Evolutionary conservation across 1,140 invertebrate species (phyloP).

Genomic region (Ceratina calcarata): DNA sequence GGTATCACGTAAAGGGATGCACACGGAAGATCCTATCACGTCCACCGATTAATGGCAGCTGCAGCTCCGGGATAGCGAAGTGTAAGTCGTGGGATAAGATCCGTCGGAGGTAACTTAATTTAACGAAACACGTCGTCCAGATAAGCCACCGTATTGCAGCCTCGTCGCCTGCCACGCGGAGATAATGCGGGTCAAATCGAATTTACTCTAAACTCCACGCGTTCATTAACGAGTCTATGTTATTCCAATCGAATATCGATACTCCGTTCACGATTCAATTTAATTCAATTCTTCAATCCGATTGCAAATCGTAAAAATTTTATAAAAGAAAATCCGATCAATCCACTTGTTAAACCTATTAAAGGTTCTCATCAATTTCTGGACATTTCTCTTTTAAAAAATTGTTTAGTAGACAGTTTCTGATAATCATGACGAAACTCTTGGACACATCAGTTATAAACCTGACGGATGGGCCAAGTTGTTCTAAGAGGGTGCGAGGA

Average conservation of each 20-base stretch:
- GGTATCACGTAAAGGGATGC: slow-evolving; percentile 11
- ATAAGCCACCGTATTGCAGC: slow-evolving; percentile 15
- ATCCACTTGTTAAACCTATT: no score
- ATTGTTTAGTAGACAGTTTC: no score
- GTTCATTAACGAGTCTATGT: background rate
- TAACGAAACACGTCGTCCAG: slow-evolving; percentile 33
- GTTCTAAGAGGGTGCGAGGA: background rate
- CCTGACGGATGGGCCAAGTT: background rate
- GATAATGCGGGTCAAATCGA: slow-evolving; percentile 28
- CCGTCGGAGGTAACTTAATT: slow-evolving; percentile 29
- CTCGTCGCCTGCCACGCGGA: slow-evolving; percentile 6
- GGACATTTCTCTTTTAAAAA: no score
- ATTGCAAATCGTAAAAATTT: no score
- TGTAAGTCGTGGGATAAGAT: background rate
- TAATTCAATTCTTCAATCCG: no score
- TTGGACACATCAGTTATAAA: background rate
- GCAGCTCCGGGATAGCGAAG: background rate
- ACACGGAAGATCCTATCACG: slow-evolving; percentile 18
- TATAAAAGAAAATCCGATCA: no score
- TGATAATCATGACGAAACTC: no score
- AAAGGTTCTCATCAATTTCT: no score
- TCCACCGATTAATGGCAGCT: slow-evolving; percentile 4
- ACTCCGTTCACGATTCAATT: no score
- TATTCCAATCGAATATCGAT: background rate
- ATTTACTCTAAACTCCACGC: slow-evolving; percentile 28